Conservation (phyloP, 2,113 vertebrate genomes). For the Blennius ocellaris region DNA sequence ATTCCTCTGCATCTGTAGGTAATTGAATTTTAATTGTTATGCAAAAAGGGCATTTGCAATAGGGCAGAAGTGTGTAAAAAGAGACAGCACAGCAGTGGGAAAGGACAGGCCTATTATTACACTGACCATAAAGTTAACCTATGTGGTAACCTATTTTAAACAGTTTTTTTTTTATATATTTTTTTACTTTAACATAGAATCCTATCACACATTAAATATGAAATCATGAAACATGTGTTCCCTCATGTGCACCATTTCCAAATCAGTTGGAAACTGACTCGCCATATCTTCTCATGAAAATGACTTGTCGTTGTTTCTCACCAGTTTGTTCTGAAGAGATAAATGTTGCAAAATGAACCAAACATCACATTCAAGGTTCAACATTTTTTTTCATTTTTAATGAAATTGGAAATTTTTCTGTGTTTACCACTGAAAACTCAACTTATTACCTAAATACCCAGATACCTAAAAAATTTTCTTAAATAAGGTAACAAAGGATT, state of each 20-base stretch:
- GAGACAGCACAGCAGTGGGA: background rate
- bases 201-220: background rate
- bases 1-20: slow-evolving; percentile 60
- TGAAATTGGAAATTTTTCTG: too few relatives aligned
- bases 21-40: slow-evolving; percentile 70
- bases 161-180: too few relatives aligned
- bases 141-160: slow-evolving; percentile 11
- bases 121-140: slow-evolving; percentile 4
- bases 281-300: slow-evolving; percentile 1
- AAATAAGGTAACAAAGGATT: too few relatives aligned
- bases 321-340: background rate
- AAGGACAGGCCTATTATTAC: slow-evolving; percentile 36
- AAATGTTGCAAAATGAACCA: too few relatives aligned
- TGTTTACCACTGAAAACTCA: too few relatives aligned
- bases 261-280: background rate
- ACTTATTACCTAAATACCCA: too few relatives aligned
- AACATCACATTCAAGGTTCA: too few relatives aligned
- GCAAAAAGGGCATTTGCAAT: slow-evolving; percentile 27
- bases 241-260: too few relatives aligned
- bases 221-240: background rate
- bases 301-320: slow-evolving; percentile 16
- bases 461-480: too few relatives aligned
- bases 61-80: slow-evolving; percentile 11
- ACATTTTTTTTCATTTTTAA: too few relatives aligned
- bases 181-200: background rate